phyloP scores from a whole-genome alignment of 2,888 invertebrate genomes.

The Fragum fragum region DNA sequence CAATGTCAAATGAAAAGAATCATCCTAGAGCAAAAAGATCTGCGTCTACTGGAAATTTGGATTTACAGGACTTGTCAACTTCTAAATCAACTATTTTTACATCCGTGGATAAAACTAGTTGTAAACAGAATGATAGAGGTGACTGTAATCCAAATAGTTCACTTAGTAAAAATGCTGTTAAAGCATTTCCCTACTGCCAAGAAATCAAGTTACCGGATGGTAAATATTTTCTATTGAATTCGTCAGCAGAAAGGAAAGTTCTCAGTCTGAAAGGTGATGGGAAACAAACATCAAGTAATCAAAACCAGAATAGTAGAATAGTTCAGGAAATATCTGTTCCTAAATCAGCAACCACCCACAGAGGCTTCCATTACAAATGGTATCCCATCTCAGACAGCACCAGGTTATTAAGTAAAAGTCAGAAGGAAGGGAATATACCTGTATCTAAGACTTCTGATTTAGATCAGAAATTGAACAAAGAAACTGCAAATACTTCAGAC shows the following conservation, averaged over 20 bases:
- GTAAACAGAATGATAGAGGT: neutral
- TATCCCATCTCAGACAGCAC: neutral
- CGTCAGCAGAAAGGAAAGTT: conserved; percentile 1
- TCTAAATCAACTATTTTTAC: no score
- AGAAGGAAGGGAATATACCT: neutral
- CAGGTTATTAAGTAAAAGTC: neutral
- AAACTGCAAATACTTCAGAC: neutral
- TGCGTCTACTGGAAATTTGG: neutral
- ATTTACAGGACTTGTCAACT: no score
- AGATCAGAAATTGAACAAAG: neutral
- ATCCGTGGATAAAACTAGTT: no score
- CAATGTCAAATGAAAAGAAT: neutral
- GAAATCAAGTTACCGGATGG: conserved; percentile 70
- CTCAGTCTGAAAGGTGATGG: neutral
- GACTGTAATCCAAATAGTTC: neutral
- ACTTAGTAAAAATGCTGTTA: neutral
- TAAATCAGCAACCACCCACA: neutral
- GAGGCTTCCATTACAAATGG: neutral
- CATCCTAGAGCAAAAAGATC: conserved; percentile 2
- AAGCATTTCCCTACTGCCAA: conserved; percentile 73
- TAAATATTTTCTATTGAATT: conserved; percentile 17
- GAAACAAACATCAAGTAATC: neutral
- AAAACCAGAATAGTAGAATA: neutral
- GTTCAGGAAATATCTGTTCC: neutral
- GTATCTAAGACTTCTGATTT: neutral